Percentiles rank a stretch among this genome's conserved stretches.
phyloP scores from a whole-genome alignment of 2,113 vertebrate genomes.

The Chaetodon auriga region DNA sequence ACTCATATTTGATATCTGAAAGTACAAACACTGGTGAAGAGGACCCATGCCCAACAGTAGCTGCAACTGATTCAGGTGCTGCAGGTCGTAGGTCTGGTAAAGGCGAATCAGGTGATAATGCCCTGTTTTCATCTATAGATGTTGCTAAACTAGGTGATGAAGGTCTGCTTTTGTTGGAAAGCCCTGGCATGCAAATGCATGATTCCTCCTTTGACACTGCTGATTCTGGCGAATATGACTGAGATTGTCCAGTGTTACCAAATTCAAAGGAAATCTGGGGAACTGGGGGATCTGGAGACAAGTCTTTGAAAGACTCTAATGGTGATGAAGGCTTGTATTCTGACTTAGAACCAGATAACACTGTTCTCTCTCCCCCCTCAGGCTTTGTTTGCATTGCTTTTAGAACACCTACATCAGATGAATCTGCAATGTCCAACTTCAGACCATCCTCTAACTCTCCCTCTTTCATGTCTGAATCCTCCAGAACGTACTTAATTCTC shows the following conservation, averaged over 20 bases:
- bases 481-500: constrained; percentile 48
- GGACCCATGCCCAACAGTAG: too few relatives aligned
- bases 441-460: background rate
- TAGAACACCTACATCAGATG: constrained; percentile 6
- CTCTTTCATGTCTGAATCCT: constrained; percentile 4
- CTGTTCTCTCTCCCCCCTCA: background rate
- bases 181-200: background rate
- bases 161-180: too few relatives aligned
- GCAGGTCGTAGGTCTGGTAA: constrained; percentile 22
- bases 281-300: constrained; percentile 36
- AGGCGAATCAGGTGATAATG: too few relatives aligned
- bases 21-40: too few relatives aligned
- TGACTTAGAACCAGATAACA: constrained; percentile 20
- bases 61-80: constrained; percentile 32
- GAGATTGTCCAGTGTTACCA: background rate
- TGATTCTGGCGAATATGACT: background rate
- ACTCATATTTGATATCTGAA: too few relatives aligned
- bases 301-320: constrained; percentile 17
- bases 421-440: background rate
- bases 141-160: too few relatives aligned
- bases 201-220: constrained; percentile 5
- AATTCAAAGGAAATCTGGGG: background rate
- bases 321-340: constrained; percentile 21
- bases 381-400: background rate
- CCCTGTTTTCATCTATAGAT: too few relatives aligned